phyloP scores from a whole-genome alignment of 2,888 invertebrate genomes.

The Calameuta filiformis region DNA sequence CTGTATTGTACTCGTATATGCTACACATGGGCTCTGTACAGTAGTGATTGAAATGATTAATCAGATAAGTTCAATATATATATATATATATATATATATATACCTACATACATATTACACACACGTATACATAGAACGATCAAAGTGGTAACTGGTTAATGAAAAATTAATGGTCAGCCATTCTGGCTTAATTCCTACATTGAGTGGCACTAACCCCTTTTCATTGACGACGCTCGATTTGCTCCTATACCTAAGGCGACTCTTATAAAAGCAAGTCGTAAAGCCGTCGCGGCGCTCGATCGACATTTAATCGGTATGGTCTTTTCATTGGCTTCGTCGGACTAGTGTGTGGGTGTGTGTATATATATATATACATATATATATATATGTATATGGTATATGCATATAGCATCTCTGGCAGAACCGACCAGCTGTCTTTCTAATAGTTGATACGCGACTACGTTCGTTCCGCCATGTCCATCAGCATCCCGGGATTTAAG shows the following conservation, averaged over 20 bases:
- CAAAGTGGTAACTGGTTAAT: background rate
- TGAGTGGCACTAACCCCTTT: background rate
- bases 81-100: too few species aligned
- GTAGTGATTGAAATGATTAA: background rate
- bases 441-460: constrained; percentile 20
- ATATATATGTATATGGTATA: background rate
- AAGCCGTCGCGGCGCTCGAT: background rate
- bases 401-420: background rate
- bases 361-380: background rate
- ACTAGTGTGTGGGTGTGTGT: background rate
- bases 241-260: background rate
- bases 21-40: background rate
- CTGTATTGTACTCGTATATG: background rate
- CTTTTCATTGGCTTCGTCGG: background rate
- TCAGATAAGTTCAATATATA: background rate
- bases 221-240: background rate
- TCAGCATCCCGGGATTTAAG: constrained; percentile 30
- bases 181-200: background rate
- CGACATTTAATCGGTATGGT: background rate
- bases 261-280: background rate
- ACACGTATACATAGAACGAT: too few species aligned
- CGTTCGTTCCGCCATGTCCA: constrained; percentile 37
- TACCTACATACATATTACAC: too few species aligned
- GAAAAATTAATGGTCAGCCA: background rate
- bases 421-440: background rate